phyloP scores from a whole-genome alignment of 2,113 vertebrate species.

The Cariama cristata region DNA sequence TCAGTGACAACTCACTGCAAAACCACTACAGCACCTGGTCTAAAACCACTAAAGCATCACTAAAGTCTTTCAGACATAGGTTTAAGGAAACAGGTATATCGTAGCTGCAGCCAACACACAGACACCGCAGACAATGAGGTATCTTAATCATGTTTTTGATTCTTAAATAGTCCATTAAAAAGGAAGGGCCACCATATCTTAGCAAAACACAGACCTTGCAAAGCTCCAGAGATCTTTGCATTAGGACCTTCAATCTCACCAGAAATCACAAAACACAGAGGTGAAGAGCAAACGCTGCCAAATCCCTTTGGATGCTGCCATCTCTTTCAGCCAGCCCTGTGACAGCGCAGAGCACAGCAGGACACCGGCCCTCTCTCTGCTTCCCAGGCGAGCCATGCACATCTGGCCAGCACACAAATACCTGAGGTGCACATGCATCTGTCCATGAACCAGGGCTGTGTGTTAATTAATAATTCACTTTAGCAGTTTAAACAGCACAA shows the following conservation, averaged over 20 bases:
- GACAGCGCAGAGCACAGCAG: neutral
- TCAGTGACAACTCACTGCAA: neutral
- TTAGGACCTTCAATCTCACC: neutral
- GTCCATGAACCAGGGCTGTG: neutral
- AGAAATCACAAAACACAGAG: neutral
- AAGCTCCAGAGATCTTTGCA: neutral
- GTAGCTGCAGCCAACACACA: neutral
- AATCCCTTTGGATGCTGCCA: neutral
- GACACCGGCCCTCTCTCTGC: neutral
- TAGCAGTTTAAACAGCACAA: neutral
- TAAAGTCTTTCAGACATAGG: neutral
- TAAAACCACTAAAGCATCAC: neutral
- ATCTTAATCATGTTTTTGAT: neutral
- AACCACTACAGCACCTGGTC: neutral
- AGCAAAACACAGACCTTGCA: neutral
- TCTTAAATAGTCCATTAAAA: neutral
- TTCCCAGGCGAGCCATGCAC: rapidly evolving
- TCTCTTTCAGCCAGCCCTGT: neutral
- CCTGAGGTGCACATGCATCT: rapidly evolving
- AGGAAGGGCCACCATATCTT: neutral
- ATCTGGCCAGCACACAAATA: neutral
- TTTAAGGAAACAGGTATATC: neutral
- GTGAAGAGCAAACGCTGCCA: neutral
- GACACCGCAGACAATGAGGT: neutral
- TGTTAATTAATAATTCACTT: neutral